Conservation (phyloP, 2,888 invertebrate species). For the Liposcelis brunnea region DNA sequence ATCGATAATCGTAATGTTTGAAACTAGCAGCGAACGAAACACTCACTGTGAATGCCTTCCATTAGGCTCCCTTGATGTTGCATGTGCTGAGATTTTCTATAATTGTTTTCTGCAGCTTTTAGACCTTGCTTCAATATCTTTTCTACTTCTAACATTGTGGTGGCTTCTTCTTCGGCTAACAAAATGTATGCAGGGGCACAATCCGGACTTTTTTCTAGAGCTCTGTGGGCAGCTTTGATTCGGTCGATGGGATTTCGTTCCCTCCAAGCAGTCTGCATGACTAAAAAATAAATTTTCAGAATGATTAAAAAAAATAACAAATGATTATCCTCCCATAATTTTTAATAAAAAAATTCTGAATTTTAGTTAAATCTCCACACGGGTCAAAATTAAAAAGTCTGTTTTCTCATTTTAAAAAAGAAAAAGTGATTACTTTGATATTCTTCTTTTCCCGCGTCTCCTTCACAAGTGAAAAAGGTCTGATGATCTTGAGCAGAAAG, state of each 20-base stretch:
- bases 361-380: background rate
- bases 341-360: background rate
- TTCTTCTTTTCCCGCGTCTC: slow-evolving; percentile 69
- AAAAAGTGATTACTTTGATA: slow-evolving; percentile 76
- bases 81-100: slow-evolving; percentile 58
- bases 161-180: slow-evolving; percentile 90
- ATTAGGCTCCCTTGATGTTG: slow-evolving; percentile 58
- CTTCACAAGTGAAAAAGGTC: slow-evolving; percentile 85
- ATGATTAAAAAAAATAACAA: background rate
- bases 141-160: slow-evolving; percentile 77
- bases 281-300: slow-evolving; percentile 22
- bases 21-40: no score
- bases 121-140: slow-evolving; percentile 66
- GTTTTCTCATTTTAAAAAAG: background rate
- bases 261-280: slow-evolving; percentile 93
- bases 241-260: slow-evolving; percentile 82
- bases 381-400: background rate
- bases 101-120: slow-evolving; percentile 67
- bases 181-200: slow-evolving; percentile 91
- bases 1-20: no score
- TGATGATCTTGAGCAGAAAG: slow-evolving; percentile 97
- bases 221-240: slow-evolving; percentile 79
- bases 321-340: background rate
- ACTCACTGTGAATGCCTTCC: slow-evolving; percentile 51
- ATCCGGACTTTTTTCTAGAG: slow-evolving; percentile 71